phyloP scores from a whole-genome alignment of 2,113 vertebrate species.

The Protobothrops mucrosquamatus region DNA sequence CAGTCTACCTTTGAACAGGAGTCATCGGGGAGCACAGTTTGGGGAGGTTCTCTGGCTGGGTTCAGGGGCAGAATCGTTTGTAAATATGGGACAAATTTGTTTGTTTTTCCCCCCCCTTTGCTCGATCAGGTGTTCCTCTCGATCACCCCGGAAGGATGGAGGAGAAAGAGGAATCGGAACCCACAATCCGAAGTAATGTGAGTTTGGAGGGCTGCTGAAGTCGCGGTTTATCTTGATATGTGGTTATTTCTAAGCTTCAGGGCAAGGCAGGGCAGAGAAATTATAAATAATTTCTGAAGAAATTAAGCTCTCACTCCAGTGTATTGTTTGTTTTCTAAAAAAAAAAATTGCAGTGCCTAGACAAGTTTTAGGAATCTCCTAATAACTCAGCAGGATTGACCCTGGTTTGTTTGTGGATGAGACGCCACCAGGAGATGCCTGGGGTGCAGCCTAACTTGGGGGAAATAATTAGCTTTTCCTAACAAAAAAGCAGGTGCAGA shows the following conservation, averaged over 20 bases:
- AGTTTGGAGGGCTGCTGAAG: background rate
- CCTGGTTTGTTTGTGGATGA: background rate
- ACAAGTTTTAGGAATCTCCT: background rate
- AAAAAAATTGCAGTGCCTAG: background rate
- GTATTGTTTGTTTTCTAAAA: too few relatives aligned
- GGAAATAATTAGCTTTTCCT: background rate
- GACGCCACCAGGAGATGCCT: background rate
- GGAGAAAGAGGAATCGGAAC: accelerated
- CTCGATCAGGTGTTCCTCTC: background rate
- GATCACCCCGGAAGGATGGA: background rate
- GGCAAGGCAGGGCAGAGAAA: background rate
- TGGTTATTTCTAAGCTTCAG: background rate
- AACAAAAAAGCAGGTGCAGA: background rate
- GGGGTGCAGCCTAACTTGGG: background rate
- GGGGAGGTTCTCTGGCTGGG: background rate
- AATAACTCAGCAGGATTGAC: background rate
- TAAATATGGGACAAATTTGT: background rate
- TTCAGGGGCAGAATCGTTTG: background rate
- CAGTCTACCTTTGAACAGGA: background rate
- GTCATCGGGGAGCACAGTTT: background rate
- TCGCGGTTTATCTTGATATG: background rate
- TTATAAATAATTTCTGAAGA: background rate
- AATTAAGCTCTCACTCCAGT: too few relatives aligned
- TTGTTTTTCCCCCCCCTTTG: background rate
- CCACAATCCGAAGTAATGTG: background rate